Evolutionary conservation across 37 sponge, comb jelly and placozoan genomes (phyloP).

Genomic region (Haliclona indistincta): DNA sequence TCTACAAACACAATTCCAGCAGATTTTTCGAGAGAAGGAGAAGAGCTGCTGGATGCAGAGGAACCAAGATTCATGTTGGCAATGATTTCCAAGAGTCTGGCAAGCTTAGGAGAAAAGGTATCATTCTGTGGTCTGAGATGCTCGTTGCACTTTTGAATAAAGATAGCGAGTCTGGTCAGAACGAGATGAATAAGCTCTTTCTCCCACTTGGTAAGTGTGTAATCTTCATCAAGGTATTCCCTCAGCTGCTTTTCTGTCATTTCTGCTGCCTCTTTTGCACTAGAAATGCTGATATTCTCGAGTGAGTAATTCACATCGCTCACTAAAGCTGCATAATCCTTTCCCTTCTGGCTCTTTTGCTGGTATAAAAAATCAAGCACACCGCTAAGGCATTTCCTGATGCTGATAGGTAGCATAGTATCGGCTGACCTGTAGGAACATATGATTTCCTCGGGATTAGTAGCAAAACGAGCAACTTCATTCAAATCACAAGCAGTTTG

Average conservation of each 20-base stretch:
- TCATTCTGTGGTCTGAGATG: background rate
- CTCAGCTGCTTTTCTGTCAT: background rate
- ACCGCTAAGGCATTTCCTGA: conserved; percentile 11
- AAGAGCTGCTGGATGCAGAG: background rate
- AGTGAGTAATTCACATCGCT: conserved; percentile 24
- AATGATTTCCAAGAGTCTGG: background rate
- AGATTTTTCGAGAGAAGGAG: conserved; percentile 1
- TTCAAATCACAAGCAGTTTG: conserved; percentile 68
- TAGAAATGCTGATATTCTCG: background rate
- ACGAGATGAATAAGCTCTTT: conserved; percentile 22
- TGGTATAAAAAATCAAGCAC: conserved; percentile 40
- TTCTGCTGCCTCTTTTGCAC: background rate
- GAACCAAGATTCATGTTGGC: background rate
- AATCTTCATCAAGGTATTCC: background rate
- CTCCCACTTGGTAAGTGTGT: conserved; percentile 1
- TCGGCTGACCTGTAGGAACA: conserved; percentile 10
- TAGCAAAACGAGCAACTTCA: conserved; percentile 57
- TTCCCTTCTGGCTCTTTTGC: conserved; percentile 9
- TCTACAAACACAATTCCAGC: conserved; percentile 85
- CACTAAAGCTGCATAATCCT: conserved; percentile 8
- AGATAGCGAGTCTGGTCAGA: conserved; percentile 26
- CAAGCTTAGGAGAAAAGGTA: background rate
- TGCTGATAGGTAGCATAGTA: background rate
- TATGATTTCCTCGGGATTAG: conserved; percentile 66
- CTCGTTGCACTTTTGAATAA: background rate